Base-by-base conservation (phyloP, 1,140 invertebrate genomes). In the Brachionus rotundiformis region DNA sequence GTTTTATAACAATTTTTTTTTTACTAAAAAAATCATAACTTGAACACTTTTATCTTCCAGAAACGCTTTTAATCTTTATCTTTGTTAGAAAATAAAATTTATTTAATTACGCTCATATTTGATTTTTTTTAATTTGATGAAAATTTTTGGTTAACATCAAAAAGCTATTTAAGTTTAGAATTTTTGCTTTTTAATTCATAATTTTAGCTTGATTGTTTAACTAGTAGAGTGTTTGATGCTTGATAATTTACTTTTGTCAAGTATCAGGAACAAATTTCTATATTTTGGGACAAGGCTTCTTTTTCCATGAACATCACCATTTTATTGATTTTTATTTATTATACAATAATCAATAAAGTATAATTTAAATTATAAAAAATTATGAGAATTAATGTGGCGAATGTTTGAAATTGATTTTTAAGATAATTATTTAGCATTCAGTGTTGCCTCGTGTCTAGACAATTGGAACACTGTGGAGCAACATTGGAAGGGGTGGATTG, bases 251-350 rank as follows among this genome's bases (percentile, higher is more conserved):
- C 23, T 19, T 54, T 54, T 8, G 47, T 25, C 47, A 54, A 54
- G 16, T 19, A 54, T 25, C 19, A 54, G 8, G 47, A 54, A 54
- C 23, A 54, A 19, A 16, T 54, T 54, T 54, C 47, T 16, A 54
- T 54, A 54, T n/a, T 4, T 54, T 54, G 47, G 47, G 2, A 54
- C 16, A 54, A 25, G 23, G 19, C 19, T 16, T 54, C 23, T 54
- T 54, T 25, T 19, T 16, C 19, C 8, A n/a, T 63, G 61, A 31
- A 63, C 29, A 33, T 59, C 16, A 59, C 25, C 19, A 8, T 59
- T 27, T 63, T 63, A 63, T 63, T 63, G 61, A 63, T 63, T 63
- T 63, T 63, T 63, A 27, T 29, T 63, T 11, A 63, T 63, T 63
- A 63, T 63, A 29, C 13, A 63, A 33, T 29, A 29, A 29, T 63